Evolutionary conservation across 1,140 invertebrate genomes (phyloP), one percentile per base, ranked within the genome.

Genomic region (Aphelenchoides besseyi): DNA sequence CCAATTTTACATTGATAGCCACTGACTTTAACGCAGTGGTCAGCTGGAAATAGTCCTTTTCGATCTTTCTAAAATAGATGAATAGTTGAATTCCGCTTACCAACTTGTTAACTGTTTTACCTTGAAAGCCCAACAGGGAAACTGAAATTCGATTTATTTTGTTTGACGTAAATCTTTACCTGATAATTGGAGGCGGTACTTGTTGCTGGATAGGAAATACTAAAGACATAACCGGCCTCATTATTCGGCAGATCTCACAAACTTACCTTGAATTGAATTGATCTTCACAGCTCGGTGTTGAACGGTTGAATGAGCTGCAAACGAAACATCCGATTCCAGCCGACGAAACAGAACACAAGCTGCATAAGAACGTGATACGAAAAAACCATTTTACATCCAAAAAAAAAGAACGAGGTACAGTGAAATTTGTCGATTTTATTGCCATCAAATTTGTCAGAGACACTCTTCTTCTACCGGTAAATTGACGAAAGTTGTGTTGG

Each of bases 1-100:
- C 16, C 36, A 12, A 74, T n/a, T 86, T 88, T 87, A 94, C 92
- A 90, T 84, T 91, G 92, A 72, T 89, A 88, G 62, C 94, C 94
- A 55, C 90, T 90, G 54, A 96, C 89, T 87, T 98, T 98, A 76
- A 98, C 92, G 86, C 95, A 98, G 54, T 94, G 91, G 0, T 94
- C 95, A 32, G 94, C 95, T 0, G 95, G 95, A 87, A 97, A 98
- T 0, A 95, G 86, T 0, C 95, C 95, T 82, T 93, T 90, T 57
- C 95, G 87, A 2, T 90, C 90, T 86, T 95, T 96, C 69, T n/a
- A n/a, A n/a, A n/a, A n/a, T n/a, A n/a, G n/a, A n/a, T n/a, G n/a
- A n/a, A n/a, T n/a, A n/a, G n/a, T n/a, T n/a, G n/a, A n/a, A n/a
- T n/a, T n/a, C n/a, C n/a, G n/a, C n/a, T n/a, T n/a, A n/a, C n/a